Evolutionary conservation across 2,113 vertebrate genomes (phyloP).

Genomic region (human (Homo sapiens)): GRCh38 chr6:94766501-94767000

Average conservation of each 20-base stretch:
- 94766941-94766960: not conserved
- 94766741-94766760: not conserved
- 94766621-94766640: rapidly evolving
- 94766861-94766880: not conserved
- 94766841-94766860: not conserved
- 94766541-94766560: not conserved
- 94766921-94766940: not conserved
- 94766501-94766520: not conserved
- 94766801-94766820: not conserved
- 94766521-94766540: not conserved
- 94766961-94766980: not conserved
- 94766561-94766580: not conserved
- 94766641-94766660: not conserved
- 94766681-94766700: not conserved
- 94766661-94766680: not conserved
- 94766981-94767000: not conserved
- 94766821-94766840: not conserved
- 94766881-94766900: not conserved
- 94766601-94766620: not conserved
- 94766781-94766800: not conserved
- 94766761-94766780: not conserved
- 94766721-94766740: not conserved
- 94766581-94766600: not conserved
- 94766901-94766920: not conserved
- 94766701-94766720: not conserved